phyloP scores from a whole-genome alignment of 2,797 vertebrate species.

The Enteromius afrohamiltoni region DNA sequence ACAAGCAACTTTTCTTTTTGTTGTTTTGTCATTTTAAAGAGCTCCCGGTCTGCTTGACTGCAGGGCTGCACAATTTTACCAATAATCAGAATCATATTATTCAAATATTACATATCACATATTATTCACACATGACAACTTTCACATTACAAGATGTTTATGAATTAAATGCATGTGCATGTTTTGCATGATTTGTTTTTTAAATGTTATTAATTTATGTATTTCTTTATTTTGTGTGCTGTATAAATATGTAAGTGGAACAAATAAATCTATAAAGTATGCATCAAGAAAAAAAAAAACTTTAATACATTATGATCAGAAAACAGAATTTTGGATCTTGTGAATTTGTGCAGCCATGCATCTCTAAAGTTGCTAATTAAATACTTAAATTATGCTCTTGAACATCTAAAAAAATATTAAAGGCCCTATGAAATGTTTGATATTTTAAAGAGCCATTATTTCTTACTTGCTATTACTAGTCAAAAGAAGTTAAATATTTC shows the following conservation, averaged over 20 bases:
- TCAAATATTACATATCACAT: no score
- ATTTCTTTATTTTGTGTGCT: neutral
- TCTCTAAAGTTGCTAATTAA: neutral
- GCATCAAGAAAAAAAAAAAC: neutral
- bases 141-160: neutral
- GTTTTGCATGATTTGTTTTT: no score
- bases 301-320: neutral
- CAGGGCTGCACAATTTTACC: no score
- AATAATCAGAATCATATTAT: neutral
- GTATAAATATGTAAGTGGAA: neutral
- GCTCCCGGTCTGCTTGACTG: no score
- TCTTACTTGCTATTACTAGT: neutral
- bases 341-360: neutral
- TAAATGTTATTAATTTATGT: no score
- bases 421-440: neutral
- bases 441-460: neutral
- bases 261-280: no score
- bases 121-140: neutral
- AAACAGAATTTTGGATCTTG: neutral
- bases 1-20: no score
- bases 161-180: neutral
- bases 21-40: neutral
- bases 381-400: neutral
- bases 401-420: neutral
- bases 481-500: neutral